Percentiles rank a stretch among this genome's conserved stretches.
These are phyloP conservation scores for Paguma larvata DNA, from an alignment of 2,797 vertebrate genomes.

Conservation along the genomic window DNA sequence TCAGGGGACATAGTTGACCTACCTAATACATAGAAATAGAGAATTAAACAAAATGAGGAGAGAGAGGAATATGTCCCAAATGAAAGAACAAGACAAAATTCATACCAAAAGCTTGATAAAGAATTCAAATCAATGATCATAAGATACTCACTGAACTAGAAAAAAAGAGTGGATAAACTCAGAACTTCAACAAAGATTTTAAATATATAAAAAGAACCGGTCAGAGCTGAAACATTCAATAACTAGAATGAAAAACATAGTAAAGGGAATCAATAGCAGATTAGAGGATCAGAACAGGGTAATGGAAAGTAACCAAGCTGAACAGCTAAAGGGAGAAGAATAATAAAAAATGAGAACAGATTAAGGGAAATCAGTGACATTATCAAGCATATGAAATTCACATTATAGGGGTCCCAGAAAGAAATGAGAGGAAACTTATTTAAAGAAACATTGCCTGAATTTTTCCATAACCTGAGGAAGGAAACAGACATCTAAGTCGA, in stretches of 20 bases:
- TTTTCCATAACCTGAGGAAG: not conserved
- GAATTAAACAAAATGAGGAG: not conserved
- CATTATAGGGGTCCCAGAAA: not conserved
- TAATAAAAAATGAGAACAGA: not conserved
- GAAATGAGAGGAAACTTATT: not conserved
- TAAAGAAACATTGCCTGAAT: not conserved
- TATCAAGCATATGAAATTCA: not conserved
- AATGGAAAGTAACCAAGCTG: not conserved
- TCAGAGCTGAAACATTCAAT: not conserved
- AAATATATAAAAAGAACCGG: not conserved
- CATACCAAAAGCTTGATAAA: not conserved
- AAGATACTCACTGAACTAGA: not conserved
- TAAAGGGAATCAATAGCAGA: not conserved
- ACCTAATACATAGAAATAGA: not conserved
- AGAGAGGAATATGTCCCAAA: not conserved
- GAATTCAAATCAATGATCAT: not conserved
- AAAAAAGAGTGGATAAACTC: not conserved
- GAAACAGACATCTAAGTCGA: not conserved
- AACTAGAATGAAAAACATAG: not conserved
- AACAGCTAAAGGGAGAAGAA: not conserved
- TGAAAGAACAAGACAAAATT: not conserved
- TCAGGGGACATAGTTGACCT: not conserved
- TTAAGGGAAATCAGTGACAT: not conserved
- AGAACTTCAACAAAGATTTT: not conserved
- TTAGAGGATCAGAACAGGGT: not conserved